These are phyloP conservation scores for Platycnemis pennipes DNA, from an alignment of 2,888 invertebrate species.

Conservation along the genomic window DNA sequence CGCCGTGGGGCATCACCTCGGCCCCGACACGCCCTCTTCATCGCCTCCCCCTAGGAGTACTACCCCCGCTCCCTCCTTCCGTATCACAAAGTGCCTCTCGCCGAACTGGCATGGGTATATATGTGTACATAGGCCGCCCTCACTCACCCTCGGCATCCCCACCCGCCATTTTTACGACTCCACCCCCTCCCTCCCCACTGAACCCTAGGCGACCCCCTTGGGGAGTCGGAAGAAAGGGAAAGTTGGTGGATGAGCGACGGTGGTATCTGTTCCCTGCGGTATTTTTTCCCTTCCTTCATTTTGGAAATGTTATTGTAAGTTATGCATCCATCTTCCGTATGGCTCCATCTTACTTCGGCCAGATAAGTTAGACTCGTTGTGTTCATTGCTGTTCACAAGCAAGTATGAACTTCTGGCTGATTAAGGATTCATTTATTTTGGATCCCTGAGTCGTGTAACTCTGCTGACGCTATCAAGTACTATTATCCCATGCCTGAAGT, in stretches of 20 bases:
- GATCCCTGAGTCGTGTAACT: too few relatives aligned
- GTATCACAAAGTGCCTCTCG: neutral
- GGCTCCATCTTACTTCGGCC: neutral
- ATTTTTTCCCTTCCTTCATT: neutral
- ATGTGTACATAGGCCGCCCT: neutral
- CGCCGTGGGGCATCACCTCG: conserved; percentile 23
- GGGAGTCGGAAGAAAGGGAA: neutral
- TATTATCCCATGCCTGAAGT: too few relatives aligned
- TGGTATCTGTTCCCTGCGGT: neutral
- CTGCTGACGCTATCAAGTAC: too few relatives aligned
- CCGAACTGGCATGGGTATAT: too few relatives aligned
- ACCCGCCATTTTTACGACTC: neutral
- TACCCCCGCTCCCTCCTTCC: neutral
- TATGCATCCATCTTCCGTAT: neutral
- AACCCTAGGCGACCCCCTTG: neutral
- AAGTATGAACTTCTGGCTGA: too few relatives aligned
- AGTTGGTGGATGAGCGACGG: neutral
- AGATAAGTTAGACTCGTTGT: neutral
- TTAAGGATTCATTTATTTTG: too few relatives aligned
- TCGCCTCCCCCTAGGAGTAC: neutral
- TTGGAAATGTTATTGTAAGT: neutral
- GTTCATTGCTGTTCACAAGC: too few relatives aligned
- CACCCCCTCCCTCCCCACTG: neutral
- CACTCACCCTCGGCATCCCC: neutral
- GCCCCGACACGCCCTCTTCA: neutral